These are phyloP conservation scores for Acomys russatus DNA, from an alignment of 2,797 vertebrate species.

Conservation along the genomic window DNA sequence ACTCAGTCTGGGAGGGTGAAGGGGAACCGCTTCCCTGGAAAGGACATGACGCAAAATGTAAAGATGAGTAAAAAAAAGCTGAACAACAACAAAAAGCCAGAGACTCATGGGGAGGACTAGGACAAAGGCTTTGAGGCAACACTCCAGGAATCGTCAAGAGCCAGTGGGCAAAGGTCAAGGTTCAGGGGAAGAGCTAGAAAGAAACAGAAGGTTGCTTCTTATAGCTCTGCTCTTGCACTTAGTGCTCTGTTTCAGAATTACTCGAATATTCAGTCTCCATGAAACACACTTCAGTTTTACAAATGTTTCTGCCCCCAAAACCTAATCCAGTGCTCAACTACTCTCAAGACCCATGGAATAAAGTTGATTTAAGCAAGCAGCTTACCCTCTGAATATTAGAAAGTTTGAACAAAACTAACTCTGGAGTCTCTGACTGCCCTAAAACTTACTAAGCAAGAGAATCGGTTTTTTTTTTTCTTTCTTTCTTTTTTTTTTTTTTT, in stretches of 20 bases:
- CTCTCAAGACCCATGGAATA: neutral
- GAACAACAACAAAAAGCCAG: neutral
- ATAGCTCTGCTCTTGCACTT: neutral
- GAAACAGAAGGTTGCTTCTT: neutral
- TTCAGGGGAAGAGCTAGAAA: neutral
- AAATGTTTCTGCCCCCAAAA: neutral
- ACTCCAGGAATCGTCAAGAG: neutral
- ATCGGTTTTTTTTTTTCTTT: neutral
- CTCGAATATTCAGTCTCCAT: neutral
- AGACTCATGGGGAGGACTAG: neutral
- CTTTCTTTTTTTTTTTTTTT: too few species aligned
- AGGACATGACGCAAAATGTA: slow-evolving; percentile 45
- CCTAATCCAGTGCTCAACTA: neutral
- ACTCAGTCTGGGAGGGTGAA: neutral
- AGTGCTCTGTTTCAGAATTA: neutral
- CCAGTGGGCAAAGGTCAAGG: neutral
- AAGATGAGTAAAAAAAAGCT: neutral
- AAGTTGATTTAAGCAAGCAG: neutral
- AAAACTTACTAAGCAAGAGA: slow-evolving; percentile 15
- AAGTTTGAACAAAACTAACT: slow-evolving; percentile 9
- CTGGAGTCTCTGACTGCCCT: neutral
- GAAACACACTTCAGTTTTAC: slow-evolving; percentile 8
- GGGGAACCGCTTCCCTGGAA: slow-evolving; percentile 36
- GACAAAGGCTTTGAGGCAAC: neutral
- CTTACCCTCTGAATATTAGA: neutral